Percentiles rank a stretch among this genome's conserved stretches.
These are phyloP conservation scores for Leucosticte australis DNA, from an alignment of 2,113 vertebrate genomes.

Conservation along the genomic window DNA sequence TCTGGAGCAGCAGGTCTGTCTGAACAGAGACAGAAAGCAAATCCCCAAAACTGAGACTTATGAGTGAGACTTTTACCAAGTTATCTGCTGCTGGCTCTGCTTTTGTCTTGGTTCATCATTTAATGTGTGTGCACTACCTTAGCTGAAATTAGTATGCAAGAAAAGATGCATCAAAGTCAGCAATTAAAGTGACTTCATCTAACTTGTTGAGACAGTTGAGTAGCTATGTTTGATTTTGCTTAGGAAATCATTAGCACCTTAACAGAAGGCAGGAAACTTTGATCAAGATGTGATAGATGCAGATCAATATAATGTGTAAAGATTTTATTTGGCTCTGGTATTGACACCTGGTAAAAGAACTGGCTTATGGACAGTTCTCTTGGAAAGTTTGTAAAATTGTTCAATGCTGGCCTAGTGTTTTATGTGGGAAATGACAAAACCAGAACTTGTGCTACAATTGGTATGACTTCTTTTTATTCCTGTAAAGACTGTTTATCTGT, in stretches of 20 bases:
- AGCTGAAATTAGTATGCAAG: conserved; percentile 64
- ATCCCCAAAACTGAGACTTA: not conserved
- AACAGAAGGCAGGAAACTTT: conserved; percentile 73
- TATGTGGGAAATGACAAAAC: not conserved
- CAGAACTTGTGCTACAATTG: not conserved
- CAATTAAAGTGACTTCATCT: conserved; percentile 71
- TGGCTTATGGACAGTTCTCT: not conserved
- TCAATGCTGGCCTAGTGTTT: not conserved
- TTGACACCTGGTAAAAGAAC: conserved; percentile 44
- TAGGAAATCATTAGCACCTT: conserved; percentile 73
- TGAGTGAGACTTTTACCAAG: not conserved
- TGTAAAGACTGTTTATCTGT: not conserved
- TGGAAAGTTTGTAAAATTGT: not conserved
- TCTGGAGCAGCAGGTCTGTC: not conserved
- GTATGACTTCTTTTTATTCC: not conserved
- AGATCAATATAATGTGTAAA: conserved; percentile 67
- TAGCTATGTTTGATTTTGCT: conserved; percentile 64
- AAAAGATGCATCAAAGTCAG: conserved; percentile 51
- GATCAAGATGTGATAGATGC: conserved; percentile 71
- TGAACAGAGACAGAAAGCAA: not conserved
- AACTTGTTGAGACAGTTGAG: conserved; percentile 46
- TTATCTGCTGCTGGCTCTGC: not conserved
- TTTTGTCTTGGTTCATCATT: not conserved
- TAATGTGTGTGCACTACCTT: not conserved
- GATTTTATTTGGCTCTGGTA: conserved; percentile 61